Conservation (phyloP, 2,797 vertebrate genomes). For the Coccyzus lansbergi region DNA sequence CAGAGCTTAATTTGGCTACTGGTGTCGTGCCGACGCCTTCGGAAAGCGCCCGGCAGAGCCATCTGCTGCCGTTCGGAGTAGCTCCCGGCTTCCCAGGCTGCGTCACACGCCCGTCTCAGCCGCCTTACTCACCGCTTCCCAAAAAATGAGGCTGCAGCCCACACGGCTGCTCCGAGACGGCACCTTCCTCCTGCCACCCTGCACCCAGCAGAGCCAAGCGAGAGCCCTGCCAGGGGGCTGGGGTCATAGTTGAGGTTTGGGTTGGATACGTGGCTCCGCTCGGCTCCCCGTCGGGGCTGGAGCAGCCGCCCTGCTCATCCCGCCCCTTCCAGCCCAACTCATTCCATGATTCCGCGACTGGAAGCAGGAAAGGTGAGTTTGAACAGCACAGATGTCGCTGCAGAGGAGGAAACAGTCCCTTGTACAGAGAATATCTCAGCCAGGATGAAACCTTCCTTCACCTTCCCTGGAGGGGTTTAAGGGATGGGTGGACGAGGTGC, state of each 20-base stretch:
- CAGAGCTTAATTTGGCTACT: neutral
- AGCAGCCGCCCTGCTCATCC: neutral
- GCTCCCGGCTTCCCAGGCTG: conserved; percentile 1
- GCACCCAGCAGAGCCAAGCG: neutral
- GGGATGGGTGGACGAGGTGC: too few relatives aligned
- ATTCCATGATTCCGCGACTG: too few relatives aligned
- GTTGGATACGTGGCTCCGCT: neutral
- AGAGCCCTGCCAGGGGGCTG: neutral
- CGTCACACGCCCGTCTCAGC: neutral
- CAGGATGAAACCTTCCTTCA: too few relatives aligned
- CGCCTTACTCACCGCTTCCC: neutral
- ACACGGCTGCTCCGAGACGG: neutral
- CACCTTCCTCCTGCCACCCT: neutral
- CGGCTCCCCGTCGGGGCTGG: neutral
- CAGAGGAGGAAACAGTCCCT: neutral
- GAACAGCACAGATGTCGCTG: too few relatives aligned
- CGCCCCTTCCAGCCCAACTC: too few relatives aligned
- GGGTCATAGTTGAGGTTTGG: neutral
- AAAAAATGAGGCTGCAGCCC: neutral
- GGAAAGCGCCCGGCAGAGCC: neutral
- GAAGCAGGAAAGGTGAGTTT: too few relatives aligned
- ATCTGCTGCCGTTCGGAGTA: neutral
- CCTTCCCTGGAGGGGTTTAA: too few relatives aligned
- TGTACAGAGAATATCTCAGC: fast-evolving
- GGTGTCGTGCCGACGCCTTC: neutral